phyloP scores from a whole-genome alignment of 2,888 invertebrate species.

The Scaptomyza parva region DNA sequence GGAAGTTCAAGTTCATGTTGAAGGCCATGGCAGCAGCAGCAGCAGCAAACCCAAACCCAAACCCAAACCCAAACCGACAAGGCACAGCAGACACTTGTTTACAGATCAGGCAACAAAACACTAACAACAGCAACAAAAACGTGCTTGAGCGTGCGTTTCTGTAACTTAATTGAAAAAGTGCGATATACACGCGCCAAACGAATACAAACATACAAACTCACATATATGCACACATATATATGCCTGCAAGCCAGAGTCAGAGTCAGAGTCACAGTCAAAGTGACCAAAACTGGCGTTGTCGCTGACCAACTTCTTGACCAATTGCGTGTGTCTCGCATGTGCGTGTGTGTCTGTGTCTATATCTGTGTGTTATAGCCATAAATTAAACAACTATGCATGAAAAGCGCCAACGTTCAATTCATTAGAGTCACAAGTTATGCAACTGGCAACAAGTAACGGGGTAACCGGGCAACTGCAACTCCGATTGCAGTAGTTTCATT shows the following conservation, averaged over 20 bases:
- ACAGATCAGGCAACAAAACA: constrained; percentile 46
- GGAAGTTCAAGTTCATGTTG: constrained; percentile 73
- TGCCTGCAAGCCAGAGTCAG: constrained; percentile 34
- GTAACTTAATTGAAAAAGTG: constrained; percentile 79
- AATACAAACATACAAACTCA: constrained; percentile 27
- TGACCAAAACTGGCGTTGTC: constrained; percentile 47
- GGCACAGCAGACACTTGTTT: constrained; percentile 56
- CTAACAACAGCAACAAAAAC: constrained; percentile 43
- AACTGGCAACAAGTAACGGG: constrained; percentile 15
- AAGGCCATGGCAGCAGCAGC: constrained; percentile 58
- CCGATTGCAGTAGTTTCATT: constrained; percentile 5
- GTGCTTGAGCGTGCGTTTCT: constrained; percentile 77
- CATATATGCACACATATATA: not conserved
- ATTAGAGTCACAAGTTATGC: constrained; percentile 49
- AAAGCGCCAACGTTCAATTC: constrained; percentile 36
- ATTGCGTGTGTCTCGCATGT: constrained; percentile 51
- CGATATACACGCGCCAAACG: constrained; percentile 75
- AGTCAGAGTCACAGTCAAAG: constrained; percentile 55
- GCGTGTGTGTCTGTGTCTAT: constrained; percentile 29
- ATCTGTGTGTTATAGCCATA: constrained; percentile 35
- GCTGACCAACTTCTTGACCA: constrained; percentile 67
- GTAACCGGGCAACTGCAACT: constrained; percentile 20
- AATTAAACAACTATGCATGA: constrained; percentile 45
- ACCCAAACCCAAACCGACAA: constrained; percentile 29
- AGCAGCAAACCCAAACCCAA: constrained; percentile 16